phyloP scores from a whole-genome alignment of 2,797 vertebrate species.

The Coreius guichenoti region DNA sequence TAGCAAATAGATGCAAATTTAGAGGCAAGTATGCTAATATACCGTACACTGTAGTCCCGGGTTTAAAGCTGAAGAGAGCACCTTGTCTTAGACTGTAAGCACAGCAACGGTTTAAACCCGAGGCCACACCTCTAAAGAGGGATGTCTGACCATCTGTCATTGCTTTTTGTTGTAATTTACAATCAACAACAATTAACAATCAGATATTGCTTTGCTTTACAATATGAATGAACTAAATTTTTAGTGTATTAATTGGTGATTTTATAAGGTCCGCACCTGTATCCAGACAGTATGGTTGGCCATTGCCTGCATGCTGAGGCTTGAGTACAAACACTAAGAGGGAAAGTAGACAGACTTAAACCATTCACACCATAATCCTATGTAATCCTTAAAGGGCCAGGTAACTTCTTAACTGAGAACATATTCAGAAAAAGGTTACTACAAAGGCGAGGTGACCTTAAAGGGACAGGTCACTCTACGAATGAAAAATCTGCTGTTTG shows the following conservation, averaged over 20 bases:
- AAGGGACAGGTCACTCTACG: background rate
- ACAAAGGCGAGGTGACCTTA: background rate
- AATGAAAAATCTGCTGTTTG: background rate
- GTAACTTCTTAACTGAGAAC: constrained; percentile 42
- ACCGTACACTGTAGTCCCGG: background rate
- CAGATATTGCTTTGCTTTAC: background rate
- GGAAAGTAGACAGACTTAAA: constrained; percentile 55
- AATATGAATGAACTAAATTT: background rate
- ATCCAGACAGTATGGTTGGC: background rate
- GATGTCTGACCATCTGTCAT: constrained; percentile 69
- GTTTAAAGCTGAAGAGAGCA: constrained; percentile 35
- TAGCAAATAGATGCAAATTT: background rate
- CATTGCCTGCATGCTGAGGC: constrained; percentile 39
- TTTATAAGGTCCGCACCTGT: background rate
- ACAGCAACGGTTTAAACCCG: constrained; percentile 63
- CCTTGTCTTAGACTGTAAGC: constrained; percentile 26
- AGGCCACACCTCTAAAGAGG: constrained; percentile 70
- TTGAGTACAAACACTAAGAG: constrained; percentile 54
- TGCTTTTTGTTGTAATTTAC: constrained; percentile 44
- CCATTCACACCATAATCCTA: constrained; percentile 57
- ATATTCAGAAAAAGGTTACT: constrained; percentile 20
- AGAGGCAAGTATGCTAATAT: background rate
- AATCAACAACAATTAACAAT: no score
- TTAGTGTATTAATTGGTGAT: background rate
- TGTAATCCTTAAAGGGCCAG: constrained; percentile 55